Conservation (phyloP, 2,888 invertebrate species). For the Gymnocheta viridis region DNA sequence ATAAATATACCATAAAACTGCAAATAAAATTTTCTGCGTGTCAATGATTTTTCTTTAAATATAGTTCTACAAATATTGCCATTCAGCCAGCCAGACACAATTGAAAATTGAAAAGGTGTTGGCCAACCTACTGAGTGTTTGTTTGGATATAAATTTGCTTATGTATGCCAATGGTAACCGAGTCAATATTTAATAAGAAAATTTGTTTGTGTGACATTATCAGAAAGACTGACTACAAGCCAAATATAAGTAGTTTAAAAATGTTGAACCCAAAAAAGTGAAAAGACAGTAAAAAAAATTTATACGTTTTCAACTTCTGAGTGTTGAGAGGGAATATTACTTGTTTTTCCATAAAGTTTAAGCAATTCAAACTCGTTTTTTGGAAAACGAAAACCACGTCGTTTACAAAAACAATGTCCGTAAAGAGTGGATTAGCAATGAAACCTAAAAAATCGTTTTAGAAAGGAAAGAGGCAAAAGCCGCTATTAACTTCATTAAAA, state of each 20-base stretch:
- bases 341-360: too few species aligned
- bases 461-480: too few species aligned
- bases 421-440: too few species aligned
- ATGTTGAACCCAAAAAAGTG: background rate
- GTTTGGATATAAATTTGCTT: background rate
- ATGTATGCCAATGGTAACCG: conserved; percentile 26
- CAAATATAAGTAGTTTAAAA: background rate
- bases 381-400: too few species aligned
- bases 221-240: background rate
- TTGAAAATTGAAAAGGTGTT: conserved; percentile 40
- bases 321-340: too few species aligned
- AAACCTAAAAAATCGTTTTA: too few species aligned
- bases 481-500: too few species aligned
- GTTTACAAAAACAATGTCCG: too few species aligned
- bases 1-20: too few species aligned
- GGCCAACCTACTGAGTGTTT: conserved; percentile 1
- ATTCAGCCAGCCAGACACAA: background rate
- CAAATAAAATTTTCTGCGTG: background rate
- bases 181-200: conserved; percentile 61
- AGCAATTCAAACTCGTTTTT: too few species aligned
- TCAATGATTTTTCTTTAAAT: background rate
- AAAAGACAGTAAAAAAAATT: background rate
- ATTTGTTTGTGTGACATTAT: conserved; percentile 45
- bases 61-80: background rate
- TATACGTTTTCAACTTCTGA: too few species aligned